Evolutionary conservation across 1,140 invertebrate species (phyloP).

Genomic region (Lutraria rhynchaena): DNA sequence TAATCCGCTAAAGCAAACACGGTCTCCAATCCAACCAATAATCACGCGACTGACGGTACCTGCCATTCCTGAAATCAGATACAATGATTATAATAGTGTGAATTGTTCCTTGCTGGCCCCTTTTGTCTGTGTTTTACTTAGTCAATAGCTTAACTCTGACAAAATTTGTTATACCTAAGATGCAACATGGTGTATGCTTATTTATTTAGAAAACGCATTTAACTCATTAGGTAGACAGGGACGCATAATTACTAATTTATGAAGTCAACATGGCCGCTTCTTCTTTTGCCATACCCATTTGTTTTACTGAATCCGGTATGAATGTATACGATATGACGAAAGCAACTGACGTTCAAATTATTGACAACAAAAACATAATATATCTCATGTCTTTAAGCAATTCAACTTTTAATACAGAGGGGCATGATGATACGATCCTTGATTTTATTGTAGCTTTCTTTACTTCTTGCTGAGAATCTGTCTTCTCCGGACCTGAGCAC

Average conservation of each 20-base stretch:
- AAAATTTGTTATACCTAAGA: no score
- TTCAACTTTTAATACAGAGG: not conserved
- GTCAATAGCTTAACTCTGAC: no score
- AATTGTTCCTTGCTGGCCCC: no score
- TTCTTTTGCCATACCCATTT: constrained; percentile 22
- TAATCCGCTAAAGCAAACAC: not conserved
- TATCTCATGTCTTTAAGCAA: not conserved
- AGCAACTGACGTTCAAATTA: not conserved
- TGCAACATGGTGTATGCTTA: no score
- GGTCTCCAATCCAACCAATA: constrained; percentile 7
- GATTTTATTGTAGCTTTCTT: no score
- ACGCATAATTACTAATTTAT: constrained; percentile 7
- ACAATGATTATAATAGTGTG: no score
- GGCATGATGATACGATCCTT: no score
- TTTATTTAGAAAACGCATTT: no score
- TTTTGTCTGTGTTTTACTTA: no score
- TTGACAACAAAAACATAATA: constrained; percentile 16
- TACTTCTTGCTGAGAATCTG: no score
- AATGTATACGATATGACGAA: constrained; percentile 21
- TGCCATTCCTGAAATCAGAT: constrained; percentile 37
- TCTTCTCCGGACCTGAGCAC: not conserved
- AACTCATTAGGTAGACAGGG: no score
- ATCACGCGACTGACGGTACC: constrained; percentile 5
- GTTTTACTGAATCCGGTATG: constrained; percentile 18
- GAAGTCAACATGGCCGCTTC: constrained; percentile 16